Percentiles rank a stretch among this genome's conserved stretches.
Evolutionary conservation across 2,797 vertebrate genomes (phyloP).

Genomic region (Echiichthys vipera): DNA sequence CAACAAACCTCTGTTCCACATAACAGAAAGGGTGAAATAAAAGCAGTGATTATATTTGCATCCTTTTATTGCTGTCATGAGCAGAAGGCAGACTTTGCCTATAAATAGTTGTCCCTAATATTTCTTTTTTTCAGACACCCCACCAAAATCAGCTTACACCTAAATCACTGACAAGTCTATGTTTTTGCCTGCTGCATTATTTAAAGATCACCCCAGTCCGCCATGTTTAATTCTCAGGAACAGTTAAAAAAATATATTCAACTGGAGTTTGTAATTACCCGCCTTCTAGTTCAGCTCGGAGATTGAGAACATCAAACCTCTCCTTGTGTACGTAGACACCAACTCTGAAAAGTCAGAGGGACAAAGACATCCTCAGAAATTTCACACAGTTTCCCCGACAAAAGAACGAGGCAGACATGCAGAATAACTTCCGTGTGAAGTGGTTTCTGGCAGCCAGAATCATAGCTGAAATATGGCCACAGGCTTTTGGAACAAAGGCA

Average conservation of each 20-base stretch:
- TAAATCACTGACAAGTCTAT: slow-evolving; percentile 21
- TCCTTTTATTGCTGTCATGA: slow-evolving; percentile 6
- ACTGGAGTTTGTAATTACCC: neutral
- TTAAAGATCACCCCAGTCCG: slow-evolving; percentile 26
- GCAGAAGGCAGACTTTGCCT: slow-evolving; percentile 27
- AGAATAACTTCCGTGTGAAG: slow-evolving; percentile 39
- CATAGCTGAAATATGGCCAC: slow-evolving; percentile 40
- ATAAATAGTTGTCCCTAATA: slow-evolving; percentile 52
- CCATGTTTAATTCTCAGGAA: slow-evolving; percentile 37
- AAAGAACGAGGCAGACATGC: slow-evolving; percentile 9
- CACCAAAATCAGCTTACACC: slow-evolving; percentile 27
- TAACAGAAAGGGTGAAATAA: neutral
- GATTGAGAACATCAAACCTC: neutral
- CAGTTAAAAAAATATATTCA: neutral
- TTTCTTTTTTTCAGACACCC: slow-evolving; percentile 25
- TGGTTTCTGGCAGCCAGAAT: slow-evolving; percentile 44
- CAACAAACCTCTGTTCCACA: neutral
- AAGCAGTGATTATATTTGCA: slow-evolving; percentile 14
- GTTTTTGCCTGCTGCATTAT: slow-evolving; percentile 44
- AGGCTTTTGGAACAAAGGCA: slow-evolving; percentile 48
- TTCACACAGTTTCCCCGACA: slow-evolving; percentile 19
- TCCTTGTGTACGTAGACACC: neutral
- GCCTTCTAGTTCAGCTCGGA: neutral
- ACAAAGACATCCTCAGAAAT: slow-evolving; percentile 17
- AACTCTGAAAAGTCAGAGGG: neutral